phyloP scores from a whole-genome alignment of 2,113 vertebrate genomes.

The Notothenia rossii region DNA sequence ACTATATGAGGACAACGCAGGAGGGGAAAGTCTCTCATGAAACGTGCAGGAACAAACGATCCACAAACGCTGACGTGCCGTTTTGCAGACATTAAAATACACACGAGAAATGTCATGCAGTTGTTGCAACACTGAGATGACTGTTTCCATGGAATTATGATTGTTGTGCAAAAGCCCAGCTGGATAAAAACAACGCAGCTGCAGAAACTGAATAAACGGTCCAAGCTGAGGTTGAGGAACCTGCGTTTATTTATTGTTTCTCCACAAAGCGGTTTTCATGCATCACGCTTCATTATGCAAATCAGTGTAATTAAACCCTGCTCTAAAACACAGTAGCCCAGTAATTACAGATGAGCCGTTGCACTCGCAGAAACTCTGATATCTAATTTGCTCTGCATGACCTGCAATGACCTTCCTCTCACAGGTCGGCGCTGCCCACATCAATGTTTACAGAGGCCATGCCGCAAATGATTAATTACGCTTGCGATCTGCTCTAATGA shows the following conservation, averaged over 20 bases:
- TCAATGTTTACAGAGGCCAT: conserved; percentile 31
- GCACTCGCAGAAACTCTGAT: conserved; percentile 6
- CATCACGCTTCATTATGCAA: conserved; percentile 1
- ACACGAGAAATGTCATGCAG: conserved; percentile 21
- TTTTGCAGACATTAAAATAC: conserved; percentile 27
- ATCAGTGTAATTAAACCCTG: neutral
- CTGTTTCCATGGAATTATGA: conserved; percentile 16
- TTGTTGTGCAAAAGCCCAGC: conserved; percentile 38
- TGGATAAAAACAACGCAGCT: conserved; percentile 20
- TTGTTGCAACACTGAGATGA: conserved; percentile 36
- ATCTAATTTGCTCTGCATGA: conserved; percentile 40
- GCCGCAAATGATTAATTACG: conserved; percentile 30
- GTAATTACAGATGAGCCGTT: conserved; percentile 37
- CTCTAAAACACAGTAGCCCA: neutral
- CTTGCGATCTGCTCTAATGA: conserved; percentile 5
- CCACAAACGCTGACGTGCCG: neutral
- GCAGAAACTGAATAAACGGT: neutral
- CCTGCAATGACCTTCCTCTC: conserved; percentile 29
- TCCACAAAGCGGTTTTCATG: neutral
- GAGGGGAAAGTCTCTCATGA: conserved; percentile 12
- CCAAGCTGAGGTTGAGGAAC: neutral
- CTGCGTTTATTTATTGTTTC: neutral
- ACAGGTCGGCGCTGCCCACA: conserved; percentile 36
- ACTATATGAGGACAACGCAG: conserved; percentile 2
- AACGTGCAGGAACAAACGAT: conserved; percentile 5